These are phyloP conservation scores for Antheraea mylitta DNA, from an alignment of 1,140 invertebrate genomes.

Conservation along the genomic window DNA sequence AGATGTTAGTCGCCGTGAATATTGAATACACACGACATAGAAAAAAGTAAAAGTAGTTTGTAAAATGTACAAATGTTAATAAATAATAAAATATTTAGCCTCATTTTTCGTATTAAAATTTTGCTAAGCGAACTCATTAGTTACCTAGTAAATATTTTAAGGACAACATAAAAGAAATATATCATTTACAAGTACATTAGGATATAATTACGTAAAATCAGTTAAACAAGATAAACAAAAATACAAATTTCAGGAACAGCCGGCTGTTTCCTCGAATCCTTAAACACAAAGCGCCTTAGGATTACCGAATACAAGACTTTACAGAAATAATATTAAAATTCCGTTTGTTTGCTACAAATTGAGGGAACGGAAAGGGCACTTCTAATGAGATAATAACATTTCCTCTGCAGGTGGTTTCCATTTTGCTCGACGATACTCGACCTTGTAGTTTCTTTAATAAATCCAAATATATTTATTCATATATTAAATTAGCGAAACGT, in stretches of 20 bases:
- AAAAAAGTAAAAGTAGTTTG: too few relatives aligned
- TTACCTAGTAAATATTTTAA: too few relatives aligned
- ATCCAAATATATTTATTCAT: not conserved
- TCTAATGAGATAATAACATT: constrained; percentile 62
- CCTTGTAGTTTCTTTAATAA: constrained; percentile 19
- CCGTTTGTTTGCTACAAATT: constrained; percentile 55
- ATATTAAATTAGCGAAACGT: not conserved
- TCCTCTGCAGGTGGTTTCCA: constrained; percentile 45
- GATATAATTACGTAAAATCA: constrained; percentile 3
- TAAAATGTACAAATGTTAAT: too few relatives aligned
- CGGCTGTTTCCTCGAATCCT: constrained; percentile 18
- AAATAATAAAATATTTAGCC: too few relatives aligned
- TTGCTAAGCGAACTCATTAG: too few relatives aligned
- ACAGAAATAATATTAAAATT: constrained; percentile 50
- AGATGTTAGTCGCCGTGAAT: too few relatives aligned
- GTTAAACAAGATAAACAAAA: constrained; percentile 24
- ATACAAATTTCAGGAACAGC: constrained; percentile 20
- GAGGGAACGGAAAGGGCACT: constrained; percentile 44
- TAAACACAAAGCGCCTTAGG: constrained; percentile 25
- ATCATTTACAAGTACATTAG: not conserved
- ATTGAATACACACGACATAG: too few relatives aligned
- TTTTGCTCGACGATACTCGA: constrained; percentile 31
- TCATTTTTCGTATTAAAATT: too few relatives aligned
- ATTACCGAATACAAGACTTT: constrained; percentile 31
- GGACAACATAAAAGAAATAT: not conserved